Evolutionary conservation across 2,797 vertebrate species (phyloP).

Genomic region (Nothura maculosa): DNA sequence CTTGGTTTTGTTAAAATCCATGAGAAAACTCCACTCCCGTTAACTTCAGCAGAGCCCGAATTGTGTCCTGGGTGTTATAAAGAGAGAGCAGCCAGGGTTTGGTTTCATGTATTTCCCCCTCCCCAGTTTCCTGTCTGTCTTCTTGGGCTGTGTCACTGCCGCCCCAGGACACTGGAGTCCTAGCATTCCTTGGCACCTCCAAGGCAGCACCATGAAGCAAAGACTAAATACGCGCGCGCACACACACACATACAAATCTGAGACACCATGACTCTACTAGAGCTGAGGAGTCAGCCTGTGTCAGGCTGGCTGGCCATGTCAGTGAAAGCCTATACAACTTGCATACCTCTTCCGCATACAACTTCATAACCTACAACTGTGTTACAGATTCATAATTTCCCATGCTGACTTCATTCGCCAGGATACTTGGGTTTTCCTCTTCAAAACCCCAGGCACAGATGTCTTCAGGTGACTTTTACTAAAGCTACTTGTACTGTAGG

Average conservation of each 20-base stretch:
- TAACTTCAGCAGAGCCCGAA: neutral
- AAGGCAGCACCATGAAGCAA: neutral
- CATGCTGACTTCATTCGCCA: neutral
- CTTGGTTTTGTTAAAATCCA: neutral
- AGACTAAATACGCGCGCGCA: neutral
- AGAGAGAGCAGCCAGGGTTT: neutral
- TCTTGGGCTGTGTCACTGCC: neutral
- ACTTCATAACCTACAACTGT: neutral
- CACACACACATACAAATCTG: too few relatives aligned
- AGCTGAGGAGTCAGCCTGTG: neutral
- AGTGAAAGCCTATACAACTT: neutral
- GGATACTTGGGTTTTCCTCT: neutral
- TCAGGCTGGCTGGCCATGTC: neutral
- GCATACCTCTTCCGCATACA: neutral
- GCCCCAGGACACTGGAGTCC: neutral
- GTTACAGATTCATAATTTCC: neutral
- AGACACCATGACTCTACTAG: neutral
- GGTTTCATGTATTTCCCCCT: neutral
- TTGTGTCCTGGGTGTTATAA: neutral
- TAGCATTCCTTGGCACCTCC: neutral
- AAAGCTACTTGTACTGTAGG: neutral
- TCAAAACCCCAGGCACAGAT: neutral
- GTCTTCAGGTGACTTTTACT: neutral
- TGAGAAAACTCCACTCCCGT: neutral
- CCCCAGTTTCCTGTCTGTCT: neutral